Percentiles rank a stretch among this genome's conserved stretches.
phyloP scores from a whole-genome alignment of 1,140 invertebrate species.

The Solenopsis invicta region DNA sequence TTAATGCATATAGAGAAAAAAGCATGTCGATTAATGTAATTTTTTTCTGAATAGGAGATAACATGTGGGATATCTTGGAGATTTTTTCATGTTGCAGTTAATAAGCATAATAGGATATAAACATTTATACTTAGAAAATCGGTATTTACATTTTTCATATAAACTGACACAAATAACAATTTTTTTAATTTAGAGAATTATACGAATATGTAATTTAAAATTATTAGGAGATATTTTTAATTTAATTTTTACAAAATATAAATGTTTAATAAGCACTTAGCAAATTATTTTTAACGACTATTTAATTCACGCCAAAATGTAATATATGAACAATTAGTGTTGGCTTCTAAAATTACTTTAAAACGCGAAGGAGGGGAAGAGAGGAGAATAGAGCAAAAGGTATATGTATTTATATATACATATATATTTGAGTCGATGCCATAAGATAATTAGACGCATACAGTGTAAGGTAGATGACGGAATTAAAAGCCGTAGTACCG shows the following conservation, averaged over 20 bases:
- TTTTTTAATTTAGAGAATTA: not conserved
- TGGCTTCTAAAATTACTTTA: slow-evolving; percentile 32
- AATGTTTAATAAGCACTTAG: not conserved
- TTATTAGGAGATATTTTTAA: not conserved
- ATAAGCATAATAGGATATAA: not conserved
- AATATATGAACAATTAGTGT: slow-evolving; percentile 23
- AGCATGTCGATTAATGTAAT: slow-evolving; percentile 84
- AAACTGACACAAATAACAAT: not conserved
- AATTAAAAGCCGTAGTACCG: slow-evolving; percentile 54
- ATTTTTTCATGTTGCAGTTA: not conserved
- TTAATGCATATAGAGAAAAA: slow-evolving; percentile 62
- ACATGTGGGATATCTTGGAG: not conserved
- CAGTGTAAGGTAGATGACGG: slow-evolving; percentile 15
- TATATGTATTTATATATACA: not conserved
- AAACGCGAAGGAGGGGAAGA: not conserved
- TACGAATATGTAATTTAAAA: slow-evolving; percentile 1
- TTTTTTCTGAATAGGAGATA: slow-evolving; percentile 81
- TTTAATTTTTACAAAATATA: slow-evolving; percentile 6
- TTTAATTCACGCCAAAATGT: slow-evolving; percentile 13
- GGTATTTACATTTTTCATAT: not conserved
- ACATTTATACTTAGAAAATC: not conserved
- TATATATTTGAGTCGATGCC: not conserved
- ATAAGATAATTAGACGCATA: slow-evolving; percentile 42
- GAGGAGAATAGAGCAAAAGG: not conserved
- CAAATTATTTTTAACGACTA: not conserved